Conservation (phyloP, 2,113 vertebrate species). For the Nycticryphes semicollaris region DNA sequence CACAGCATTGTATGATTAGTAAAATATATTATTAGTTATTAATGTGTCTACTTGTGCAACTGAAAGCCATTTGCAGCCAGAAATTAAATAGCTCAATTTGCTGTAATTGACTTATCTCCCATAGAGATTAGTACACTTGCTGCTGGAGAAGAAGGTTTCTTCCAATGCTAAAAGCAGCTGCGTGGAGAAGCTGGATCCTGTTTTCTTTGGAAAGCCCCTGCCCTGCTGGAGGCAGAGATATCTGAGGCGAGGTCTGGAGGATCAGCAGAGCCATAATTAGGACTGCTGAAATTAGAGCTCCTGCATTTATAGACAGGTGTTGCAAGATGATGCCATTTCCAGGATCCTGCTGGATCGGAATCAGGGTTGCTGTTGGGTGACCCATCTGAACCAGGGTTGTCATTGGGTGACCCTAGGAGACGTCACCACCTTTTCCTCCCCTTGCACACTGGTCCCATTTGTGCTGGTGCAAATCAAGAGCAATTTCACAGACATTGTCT, state of each 20-base stretch:
- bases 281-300: not conserved
- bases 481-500: accelerated
- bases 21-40: constrained; percentile 74
- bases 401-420: accelerated
- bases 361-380: accelerated
- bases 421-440: not conserved
- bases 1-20: constrained; percentile 80
- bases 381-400: no score
- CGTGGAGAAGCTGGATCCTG: constrained; percentile 26
- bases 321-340: accelerated
- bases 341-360: not conserved
- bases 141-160: constrained; percentile 74
- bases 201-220: constrained; percentile 3
- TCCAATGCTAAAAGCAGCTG: constrained; percentile 68
- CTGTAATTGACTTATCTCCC: constrained; percentile 84
- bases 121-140: constrained; percentile 77
- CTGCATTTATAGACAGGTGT: not conserved
- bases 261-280: not conserved
- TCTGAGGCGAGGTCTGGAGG: not conserved
- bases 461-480: accelerated
- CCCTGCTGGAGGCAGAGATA: not conserved
- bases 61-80: constrained; percentile 82
- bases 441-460: accelerated
- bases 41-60: constrained; percentile 83
- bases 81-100: constrained; percentile 87